These are phyloP conservation scores for Toxotes lorentzi DNA, from an alignment of 2,797 vertebrate genomes.

Conservation along the genomic window DNA sequence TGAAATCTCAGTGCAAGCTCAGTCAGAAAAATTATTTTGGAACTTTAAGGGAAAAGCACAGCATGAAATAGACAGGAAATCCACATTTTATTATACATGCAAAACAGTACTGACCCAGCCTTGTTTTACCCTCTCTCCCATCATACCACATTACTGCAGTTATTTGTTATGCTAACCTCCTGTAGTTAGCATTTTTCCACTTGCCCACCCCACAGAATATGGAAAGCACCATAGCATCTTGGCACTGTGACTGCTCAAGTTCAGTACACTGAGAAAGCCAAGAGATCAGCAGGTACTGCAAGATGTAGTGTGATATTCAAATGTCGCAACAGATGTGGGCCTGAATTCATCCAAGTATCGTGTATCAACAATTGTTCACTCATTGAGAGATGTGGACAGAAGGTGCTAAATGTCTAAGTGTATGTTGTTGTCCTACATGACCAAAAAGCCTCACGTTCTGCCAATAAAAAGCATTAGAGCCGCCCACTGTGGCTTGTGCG, in stretches of 20 bases:
- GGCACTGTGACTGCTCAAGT: slow-evolving; percentile 33
- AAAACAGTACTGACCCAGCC: slow-evolving; percentile 18
- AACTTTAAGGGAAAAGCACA: slow-evolving; percentile 18
- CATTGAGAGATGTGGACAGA: slow-evolving; percentile 19
- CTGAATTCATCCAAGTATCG: slow-evolving; percentile 19
- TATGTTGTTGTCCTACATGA: slow-evolving; percentile 20
- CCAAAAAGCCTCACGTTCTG: slow-evolving; percentile 38
- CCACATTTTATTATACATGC: slow-evolving; percentile 24
- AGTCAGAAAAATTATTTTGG: slow-evolving; percentile 9
- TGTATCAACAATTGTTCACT: neutral
- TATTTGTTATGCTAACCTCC: slow-evolving; percentile 33
- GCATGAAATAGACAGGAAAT: slow-evolving; percentile 16
- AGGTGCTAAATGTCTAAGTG: slow-evolving; percentile 22
- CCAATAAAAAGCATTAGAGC: slow-evolving; percentile 55
- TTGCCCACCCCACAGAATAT: slow-evolving; percentile 38
- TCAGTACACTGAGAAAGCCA: slow-evolving; percentile 29
- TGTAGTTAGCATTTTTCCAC: slow-evolving; percentile 35
- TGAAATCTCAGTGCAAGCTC: slow-evolving; percentile 36
- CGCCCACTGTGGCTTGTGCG: slow-evolving; percentile 43
- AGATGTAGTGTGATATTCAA: slow-evolving; percentile 28
- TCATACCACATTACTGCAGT: slow-evolving; percentile 27
- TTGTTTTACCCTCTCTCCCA: slow-evolving; percentile 22
- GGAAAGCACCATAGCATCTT: slow-evolving; percentile 32
- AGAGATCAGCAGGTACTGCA: slow-evolving; percentile 34
- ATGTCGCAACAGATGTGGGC: slow-evolving; percentile 6